Conservation (phyloP, 2,113 vertebrate species). For the Chitala chitala region DNA sequence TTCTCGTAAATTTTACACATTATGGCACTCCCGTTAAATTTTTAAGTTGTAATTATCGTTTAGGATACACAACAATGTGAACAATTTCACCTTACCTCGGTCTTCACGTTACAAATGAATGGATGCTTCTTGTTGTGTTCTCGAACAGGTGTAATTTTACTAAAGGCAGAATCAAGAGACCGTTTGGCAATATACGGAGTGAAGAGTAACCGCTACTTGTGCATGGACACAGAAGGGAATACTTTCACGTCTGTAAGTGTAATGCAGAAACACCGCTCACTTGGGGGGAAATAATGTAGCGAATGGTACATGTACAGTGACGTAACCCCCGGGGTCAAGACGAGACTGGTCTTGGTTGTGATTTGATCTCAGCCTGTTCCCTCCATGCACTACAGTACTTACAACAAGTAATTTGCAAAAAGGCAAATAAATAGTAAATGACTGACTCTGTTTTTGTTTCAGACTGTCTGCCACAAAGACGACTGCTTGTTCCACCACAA, state of each 20-base stretch:
- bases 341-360: too few relatives aligned
- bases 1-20: too few relatives aligned
- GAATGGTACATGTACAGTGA: too few relatives aligned
- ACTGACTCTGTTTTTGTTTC: conserved; percentile 4
- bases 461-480: conserved; percentile 76
- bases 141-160: conserved; percentile 72
- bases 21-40: too few relatives aligned
- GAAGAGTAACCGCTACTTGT: conserved; percentile 79
- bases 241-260: conserved; percentile 82
- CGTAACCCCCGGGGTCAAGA: too few relatives aligned
- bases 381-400: too few relatives aligned
- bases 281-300: background rate
- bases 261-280: background rate
- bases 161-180: conserved; percentile 76
- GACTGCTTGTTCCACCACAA: conserved; percentile 77
- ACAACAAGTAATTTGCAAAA: too few relatives aligned
- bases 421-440: background rate
- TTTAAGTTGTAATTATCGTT: too few relatives aligned
- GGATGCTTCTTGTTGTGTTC: conserved; percentile 3
- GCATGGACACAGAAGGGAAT: conserved; percentile 77
- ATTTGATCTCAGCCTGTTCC: too few relatives aligned
- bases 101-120: too few relatives aligned
- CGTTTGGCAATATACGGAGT: conserved; percentile 79
- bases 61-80: too few relatives aligned
- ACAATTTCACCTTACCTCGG: too few relatives aligned